Evolutionary conservation across 2,888 invertebrate species (phyloP).

Genomic region (Cremastinae sp.): DNA sequence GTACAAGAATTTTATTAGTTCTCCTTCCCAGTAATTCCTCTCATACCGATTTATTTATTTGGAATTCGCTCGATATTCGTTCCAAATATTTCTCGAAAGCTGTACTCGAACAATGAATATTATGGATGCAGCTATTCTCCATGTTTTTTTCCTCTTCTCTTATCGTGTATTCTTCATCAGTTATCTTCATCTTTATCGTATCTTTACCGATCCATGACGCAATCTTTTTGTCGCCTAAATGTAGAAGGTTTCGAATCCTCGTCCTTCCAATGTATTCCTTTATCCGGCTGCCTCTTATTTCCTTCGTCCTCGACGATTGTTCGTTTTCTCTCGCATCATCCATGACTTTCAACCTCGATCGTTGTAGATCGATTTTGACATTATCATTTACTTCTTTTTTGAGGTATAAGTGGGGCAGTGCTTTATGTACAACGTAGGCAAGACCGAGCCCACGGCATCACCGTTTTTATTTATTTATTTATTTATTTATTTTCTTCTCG

Average conservation of each 20-base stretch:
- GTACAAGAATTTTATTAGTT: constrained; percentile 43
- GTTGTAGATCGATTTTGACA: constrained; percentile 43
- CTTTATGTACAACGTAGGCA: constrained; percentile 72
- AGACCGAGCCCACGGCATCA: constrained; percentile 66
- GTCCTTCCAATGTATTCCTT: background rate
- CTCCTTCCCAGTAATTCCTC: constrained; percentile 21
- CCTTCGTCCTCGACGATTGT: background rate
- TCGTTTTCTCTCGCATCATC: constrained; percentile 16
- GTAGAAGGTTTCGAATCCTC: background rate
- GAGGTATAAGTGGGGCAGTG: constrained; percentile 70
- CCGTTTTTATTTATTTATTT: constrained; percentile 51
- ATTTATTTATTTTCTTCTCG: constrained; percentile 39
- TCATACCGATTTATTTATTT: constrained; percentile 5
- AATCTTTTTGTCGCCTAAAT: background rate
- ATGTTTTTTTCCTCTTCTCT: background rate
- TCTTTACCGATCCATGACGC: constrained; percentile 20
- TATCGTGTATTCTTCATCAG: background rate
- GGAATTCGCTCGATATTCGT: constrained; percentile 17
- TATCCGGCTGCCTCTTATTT: too few relatives aligned
- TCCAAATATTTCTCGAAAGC: constrained; percentile 47
- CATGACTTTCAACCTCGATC: constrained; percentile 31
- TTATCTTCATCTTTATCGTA: background rate
- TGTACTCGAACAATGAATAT: constrained; percentile 58
- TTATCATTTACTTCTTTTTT: constrained; percentile 44
- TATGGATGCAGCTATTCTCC: constrained; percentile 46